Evolutionary conservation across 2,888 invertebrate genomes (phyloP).

Genomic region (Coleophora deauratella): DNA sequence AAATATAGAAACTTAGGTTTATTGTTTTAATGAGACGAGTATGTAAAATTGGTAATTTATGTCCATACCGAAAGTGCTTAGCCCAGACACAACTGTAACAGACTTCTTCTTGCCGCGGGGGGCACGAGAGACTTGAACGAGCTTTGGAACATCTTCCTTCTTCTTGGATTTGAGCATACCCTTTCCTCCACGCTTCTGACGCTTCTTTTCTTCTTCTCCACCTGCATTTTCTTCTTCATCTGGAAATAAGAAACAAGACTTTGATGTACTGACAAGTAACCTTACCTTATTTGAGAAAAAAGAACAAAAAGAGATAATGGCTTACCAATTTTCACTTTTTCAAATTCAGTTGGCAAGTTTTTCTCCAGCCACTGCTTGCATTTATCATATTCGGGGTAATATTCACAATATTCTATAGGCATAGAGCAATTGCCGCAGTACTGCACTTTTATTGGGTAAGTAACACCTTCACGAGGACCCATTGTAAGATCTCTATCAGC

Average conservation of each 20-base stretch:
- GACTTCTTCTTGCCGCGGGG: slow-evolving; percentile 99
- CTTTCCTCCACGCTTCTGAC: slow-evolving; percentile 97
- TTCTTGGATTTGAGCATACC: slow-evolving; percentile 96
- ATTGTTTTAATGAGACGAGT: not conserved
- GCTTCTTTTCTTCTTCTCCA: slow-evolving; percentile 93
- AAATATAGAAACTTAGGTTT: too few relatives aligned
- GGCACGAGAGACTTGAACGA: slow-evolving; percentile 88
- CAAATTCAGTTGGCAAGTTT: slow-evolving; percentile 94
- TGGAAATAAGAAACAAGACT: slow-evolving; percentile 22
- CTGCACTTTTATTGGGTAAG: slow-evolving; percentile 87
- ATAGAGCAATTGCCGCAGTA: slow-evolving; percentile 97
- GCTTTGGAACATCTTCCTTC: slow-evolving; percentile 91
- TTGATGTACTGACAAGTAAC: slow-evolving; percentile 6
- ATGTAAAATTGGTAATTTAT: too few relatives aligned
- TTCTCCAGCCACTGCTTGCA: slow-evolving; percentile 98
- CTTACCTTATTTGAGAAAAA: not conserved
- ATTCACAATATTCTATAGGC: slow-evolving; percentile 99
- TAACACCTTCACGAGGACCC: slow-evolving; percentile 81
- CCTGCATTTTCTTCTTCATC: slow-evolving; percentile 80
- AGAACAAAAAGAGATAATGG: not conserved
- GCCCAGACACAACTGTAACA: slow-evolving; percentile 96
- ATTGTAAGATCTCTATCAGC: slow-evolving; percentile 73
- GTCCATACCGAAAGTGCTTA: slow-evolving; percentile 92
- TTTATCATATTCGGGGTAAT: slow-evolving; percentile 97
- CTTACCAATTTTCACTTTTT: slow-evolving; percentile 85